Percentiles rank a stretch among this genome's conserved stretches.
These are phyloP conservation scores for Hemichromis elongatus DNA, from an alignment of 2,113 vertebrate species.

Conservation along the genomic window DNA sequence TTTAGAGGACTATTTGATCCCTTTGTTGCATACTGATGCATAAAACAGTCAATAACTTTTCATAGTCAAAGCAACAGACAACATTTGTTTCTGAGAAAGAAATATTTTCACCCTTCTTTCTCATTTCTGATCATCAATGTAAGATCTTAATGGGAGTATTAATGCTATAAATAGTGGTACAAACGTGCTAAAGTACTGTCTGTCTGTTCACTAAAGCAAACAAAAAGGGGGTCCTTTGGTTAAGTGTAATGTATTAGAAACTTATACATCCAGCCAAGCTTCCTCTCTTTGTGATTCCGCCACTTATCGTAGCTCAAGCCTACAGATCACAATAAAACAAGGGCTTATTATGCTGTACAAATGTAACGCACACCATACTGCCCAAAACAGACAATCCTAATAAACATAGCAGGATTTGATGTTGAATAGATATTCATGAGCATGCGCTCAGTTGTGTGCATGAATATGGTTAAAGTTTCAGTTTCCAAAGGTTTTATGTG, in stretches of 20 bases:
- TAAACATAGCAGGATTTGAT: neutral
- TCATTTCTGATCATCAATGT: neutral
- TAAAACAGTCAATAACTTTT: neutral
- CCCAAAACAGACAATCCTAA: neutral
- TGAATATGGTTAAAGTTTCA: neutral
- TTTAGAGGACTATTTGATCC: neutral
- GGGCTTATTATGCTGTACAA: neutral
- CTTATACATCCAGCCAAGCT: neutral
- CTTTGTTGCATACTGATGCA: neutral
- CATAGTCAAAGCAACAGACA: neutral
- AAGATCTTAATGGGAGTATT: neutral
- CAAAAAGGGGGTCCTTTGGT: neutral
- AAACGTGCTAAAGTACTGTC: neutral
- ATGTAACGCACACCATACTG: neutral
- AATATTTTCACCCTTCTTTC: neutral
- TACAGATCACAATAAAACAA: neutral
- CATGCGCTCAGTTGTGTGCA: neutral
- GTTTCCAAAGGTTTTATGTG: neutral
- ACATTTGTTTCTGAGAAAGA: neutral
- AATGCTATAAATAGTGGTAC: neutral
- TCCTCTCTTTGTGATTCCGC: neutral
- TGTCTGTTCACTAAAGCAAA: neutral
- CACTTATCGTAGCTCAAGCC: neutral
- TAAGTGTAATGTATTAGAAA: neutral
- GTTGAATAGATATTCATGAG: neutral